phyloP scores from a whole-genome alignment of 2,797 vertebrate genomes.

The Smutsia gigantea region DNA sequence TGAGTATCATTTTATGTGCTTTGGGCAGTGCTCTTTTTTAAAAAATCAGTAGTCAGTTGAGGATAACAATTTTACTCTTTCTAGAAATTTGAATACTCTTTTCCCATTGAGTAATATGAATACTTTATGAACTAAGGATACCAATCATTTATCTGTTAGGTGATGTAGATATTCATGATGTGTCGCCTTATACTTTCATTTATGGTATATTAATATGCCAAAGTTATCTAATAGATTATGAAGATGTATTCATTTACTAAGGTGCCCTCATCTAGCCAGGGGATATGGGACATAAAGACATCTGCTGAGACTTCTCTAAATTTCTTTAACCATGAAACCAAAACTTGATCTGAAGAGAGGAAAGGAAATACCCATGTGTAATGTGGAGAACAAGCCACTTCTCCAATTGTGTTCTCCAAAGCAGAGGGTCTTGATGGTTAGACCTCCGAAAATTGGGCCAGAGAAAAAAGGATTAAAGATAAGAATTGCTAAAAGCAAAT shows the following conservation, averaged over 20 bases:
- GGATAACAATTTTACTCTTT: not conserved
- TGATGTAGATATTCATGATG: not conserved
- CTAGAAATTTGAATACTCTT: not conserved
- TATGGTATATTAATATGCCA: not conserved
- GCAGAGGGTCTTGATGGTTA: not conserved
- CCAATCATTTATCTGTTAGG: not conserved
- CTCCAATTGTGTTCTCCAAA: not conserved
- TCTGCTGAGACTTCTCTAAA: not conserved
- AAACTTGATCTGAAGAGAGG: not conserved
- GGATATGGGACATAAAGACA: not conserved
- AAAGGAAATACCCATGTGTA: not conserved
- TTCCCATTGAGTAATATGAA: not conserved
- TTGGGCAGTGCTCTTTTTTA: not conserved
- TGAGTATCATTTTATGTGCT: not conserved
- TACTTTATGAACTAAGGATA: not conserved
- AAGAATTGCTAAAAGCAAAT: not conserved
- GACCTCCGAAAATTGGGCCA: not conserved
- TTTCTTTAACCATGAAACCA: not conserved
- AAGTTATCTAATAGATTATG: not conserved
- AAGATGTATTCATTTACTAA: not conserved
- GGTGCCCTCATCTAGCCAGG: not conserved
- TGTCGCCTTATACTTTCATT: not conserved
- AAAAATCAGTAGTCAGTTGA: not conserved
- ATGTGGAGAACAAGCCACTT: not conserved
- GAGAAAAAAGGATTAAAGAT: not conserved